Evolutionary conservation across 2,888 invertebrate species (phyloP).

Genomic region (Platycheirus rosarum): DNA sequence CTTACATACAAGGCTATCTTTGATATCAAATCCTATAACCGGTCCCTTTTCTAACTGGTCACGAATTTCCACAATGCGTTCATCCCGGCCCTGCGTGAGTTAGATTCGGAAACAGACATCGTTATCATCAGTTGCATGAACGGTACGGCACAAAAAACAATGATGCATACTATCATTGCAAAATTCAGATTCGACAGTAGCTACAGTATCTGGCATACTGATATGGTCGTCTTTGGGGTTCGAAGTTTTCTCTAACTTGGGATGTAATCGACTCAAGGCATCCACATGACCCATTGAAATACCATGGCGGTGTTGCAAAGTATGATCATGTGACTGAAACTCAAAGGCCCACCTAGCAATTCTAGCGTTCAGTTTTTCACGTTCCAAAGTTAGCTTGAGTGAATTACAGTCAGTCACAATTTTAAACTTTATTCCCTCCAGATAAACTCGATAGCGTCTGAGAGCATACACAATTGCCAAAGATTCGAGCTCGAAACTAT

Average conservation of each 20-base stretch:
- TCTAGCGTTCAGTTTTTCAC: slow-evolving; percentile 74
- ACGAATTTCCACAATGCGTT: slow-evolving; percentile 7
- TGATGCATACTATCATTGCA: background rate
- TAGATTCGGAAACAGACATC: slow-evolving; percentile 30
- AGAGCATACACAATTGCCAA: slow-evolving; percentile 19
- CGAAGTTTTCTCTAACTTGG: slow-evolving; percentile 4
- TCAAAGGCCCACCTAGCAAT: slow-evolving; percentile 77
- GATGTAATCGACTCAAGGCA: slow-evolving; percentile 21
- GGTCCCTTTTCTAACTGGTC: too few species aligned
- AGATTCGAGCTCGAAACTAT: slow-evolving; percentile 20
- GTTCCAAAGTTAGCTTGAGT: slow-evolving; percentile 58
- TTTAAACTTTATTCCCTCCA: slow-evolving; percentile 23
- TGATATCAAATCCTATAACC: slow-evolving; percentile 77
- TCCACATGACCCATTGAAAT: slow-evolving; percentile 37
- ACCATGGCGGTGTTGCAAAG: slow-evolving; percentile 29
- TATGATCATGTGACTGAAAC: slow-evolving; percentile 29
- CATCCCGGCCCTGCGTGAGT: slow-evolving; percentile 13
- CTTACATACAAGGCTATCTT: slow-evolving; percentile 75
- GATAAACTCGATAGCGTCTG: slow-evolving; percentile 9
- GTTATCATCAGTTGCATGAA: slow-evolving; percentile 65
- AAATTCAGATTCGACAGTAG: slow-evolving; percentile 7
- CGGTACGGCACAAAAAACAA: slow-evolving; percentile 2
- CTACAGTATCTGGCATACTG: background rate
- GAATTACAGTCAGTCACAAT: slow-evolving; percentile 66
- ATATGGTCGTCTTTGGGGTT: background rate